Conservation (phyloP, 1,140 invertebrate species). For the Zaprionus nigranus region DNA sequence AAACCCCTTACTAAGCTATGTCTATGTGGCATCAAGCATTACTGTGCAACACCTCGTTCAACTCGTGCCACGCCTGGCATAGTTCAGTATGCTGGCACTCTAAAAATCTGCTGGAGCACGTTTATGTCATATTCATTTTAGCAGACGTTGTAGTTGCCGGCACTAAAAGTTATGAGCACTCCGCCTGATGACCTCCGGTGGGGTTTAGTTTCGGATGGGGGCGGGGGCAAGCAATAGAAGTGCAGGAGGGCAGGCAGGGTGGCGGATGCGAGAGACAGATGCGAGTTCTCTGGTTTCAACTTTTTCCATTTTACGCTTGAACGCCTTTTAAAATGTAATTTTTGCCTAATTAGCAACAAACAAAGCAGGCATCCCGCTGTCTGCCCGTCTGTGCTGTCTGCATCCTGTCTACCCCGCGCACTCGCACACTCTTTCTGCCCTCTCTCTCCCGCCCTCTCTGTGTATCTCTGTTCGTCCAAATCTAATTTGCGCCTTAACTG, state of each 20-base stretch:
- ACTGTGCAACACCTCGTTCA: neutral
- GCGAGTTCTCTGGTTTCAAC: conserved; percentile 51
- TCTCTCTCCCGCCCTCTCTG: neutral
- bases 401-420: neutral
- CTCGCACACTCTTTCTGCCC: neutral
- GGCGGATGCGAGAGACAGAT: conserved; percentile 5
- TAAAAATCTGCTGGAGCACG: conserved; percentile 53
- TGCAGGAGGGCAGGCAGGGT: neutral
- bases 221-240: neutral
- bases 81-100: conserved; percentile 6
- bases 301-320: conserved; percentile 80
- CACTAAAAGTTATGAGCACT: conserved; percentile 67
- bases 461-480: conserved; percentile 40
- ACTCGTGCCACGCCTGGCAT: neutral
- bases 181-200: conserved; percentile 51
- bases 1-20: neutral
- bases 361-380: conserved; percentile 46
- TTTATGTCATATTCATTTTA: conserved; percentile 67
- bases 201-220: conserved; percentile 26
- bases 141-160: conserved; percentile 33
- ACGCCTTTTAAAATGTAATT: conserved; percentile 80
- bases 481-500: conserved; percentile 77
- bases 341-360: conserved; percentile 82
- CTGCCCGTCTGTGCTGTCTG: conserved; percentile 7
- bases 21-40: neutral